A percentile compares a stretch with the other conserved stretches of the same genome.
These are phyloP conservation scores for Steinernema hermaphroditum DNA, from an alignment of 2,888 invertebrate genomes.

Conservation along the genomic window DNA sequence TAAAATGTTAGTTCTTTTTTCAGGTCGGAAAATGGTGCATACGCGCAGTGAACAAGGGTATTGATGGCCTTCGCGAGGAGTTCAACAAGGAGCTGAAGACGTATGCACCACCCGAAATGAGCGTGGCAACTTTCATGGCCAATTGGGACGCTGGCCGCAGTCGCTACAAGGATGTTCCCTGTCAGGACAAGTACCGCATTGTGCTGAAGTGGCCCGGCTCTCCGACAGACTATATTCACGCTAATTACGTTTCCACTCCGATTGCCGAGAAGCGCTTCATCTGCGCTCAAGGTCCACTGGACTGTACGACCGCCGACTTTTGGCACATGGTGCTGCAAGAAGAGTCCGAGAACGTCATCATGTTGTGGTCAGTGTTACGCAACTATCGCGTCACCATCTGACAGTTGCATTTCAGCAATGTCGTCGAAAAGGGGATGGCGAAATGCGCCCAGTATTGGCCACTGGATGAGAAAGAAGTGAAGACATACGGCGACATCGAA, in stretches of 20 bases:
- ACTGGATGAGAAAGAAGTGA: slow-evolving; percentile 25
- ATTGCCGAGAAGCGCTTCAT: slow-evolving; percentile 47
- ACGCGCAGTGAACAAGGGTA: slow-evolving; percentile 39
- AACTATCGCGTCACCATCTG: no score
- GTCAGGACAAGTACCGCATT: slow-evolving; percentile 47
- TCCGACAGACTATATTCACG: slow-evolving; percentile 50
- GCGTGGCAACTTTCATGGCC: no score
- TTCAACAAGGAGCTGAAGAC: no score
- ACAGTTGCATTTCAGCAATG: no score
- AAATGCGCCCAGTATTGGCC: slow-evolving; percentile 75
- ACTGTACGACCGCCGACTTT: slow-evolving; percentile 41
- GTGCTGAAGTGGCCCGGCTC: slow-evolving; percentile 44
- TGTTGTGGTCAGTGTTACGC: no score
- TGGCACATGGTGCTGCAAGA: slow-evolving; percentile 47
- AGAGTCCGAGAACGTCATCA: slow-evolving; percentile 39
- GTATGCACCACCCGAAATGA: no score
- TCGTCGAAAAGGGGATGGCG: slow-evolving; percentile 65
- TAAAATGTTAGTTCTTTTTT: not conserved
- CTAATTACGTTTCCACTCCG: slow-evolving; percentile 51
- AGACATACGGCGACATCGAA: slow-evolving; percentile 34
- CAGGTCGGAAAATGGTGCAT: slow-evolving; percentile 48
- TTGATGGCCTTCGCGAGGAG: slow-evolving; percentile 5
- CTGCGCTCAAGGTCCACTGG: slow-evolving; percentile 50
- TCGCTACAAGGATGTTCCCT: slow-evolving; percentile 46
- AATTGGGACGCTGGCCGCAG: slow-evolving; percentile 30